Evolutionary conservation across 2,113 vertebrate species (phyloP), one percentile per base, ranked within the genome.

Genomic region (Limnothrissa miodon): DNA sequence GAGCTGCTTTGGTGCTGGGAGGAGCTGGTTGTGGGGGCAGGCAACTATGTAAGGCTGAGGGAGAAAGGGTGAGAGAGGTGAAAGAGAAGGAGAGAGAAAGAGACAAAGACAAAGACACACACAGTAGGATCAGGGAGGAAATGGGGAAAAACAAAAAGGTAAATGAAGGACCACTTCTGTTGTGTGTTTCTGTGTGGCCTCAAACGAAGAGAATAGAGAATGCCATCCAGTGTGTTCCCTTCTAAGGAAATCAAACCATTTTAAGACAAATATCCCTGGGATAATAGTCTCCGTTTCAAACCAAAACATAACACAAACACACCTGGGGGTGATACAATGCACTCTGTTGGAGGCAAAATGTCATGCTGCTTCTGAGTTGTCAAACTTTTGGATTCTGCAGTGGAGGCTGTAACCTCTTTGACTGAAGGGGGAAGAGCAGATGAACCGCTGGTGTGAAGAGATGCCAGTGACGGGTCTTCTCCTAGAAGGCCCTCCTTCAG

Each of bases 321-420:
- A 96, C 95, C 93, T 93, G 92, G 87, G 9, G 84, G 82, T 87
- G 82, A 87, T 3, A 86, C 53, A 39, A 62, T 23, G 17, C 84
- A 88, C 83, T 93, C 87, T 85, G 90, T 87, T 88, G 85, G 36
- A 29, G 51, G 66, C 74, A 88, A 82, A 56, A 85, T 82, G 78
- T 66, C 81, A 2, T 51, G 91, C 36, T 82, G 82, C 25, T 51
- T 91, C 36, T 82, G 82, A 15, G 21, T 7, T 80, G 51, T 79
- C 80, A 79, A 87, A 80, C 66, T 82, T 78, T 78, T 78, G 62
- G 82, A 66, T 2, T 80, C 84, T 81, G 74, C 45, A 25, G 66
- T 74, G 66, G 66, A 17, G 66, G 82, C 51, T 17, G 62, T 42
- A 36, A 21, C n/a, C 44, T 59, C 51, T 19, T 0, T 62, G 0